phyloP scores from a whole-genome alignment of 2,113 vertebrate genomes.

The Nansenia antarctica region DNA sequence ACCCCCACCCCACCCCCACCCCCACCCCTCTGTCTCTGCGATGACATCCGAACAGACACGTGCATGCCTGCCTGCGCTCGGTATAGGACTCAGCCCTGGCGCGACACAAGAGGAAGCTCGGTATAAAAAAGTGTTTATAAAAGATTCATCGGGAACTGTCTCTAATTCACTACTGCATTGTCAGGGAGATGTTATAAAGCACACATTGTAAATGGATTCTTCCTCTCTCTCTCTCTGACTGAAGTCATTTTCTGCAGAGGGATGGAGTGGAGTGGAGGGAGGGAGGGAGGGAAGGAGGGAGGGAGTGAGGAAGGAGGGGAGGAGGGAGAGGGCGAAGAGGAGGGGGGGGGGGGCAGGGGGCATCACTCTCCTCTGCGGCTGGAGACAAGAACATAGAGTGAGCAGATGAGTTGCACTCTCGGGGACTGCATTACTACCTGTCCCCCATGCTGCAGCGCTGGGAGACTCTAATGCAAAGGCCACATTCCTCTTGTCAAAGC shows the following conservation, averaged over 20 bases:
- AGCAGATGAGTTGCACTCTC: constrained; percentile 89
- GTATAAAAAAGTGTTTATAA: constrained; percentile 90
- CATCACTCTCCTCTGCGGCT: constrained; percentile 80
- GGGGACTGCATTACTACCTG: constrained; percentile 86
- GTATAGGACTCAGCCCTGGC: constrained; percentile 79
- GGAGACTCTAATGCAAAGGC: constrained; percentile 88
- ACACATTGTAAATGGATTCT: constrained; percentile 98
- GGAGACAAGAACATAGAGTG: constrained; percentile 82
- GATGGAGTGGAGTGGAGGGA: constrained; percentile 36
- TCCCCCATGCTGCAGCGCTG: constrained; percentile 73
- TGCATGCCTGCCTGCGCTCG: constrained; percentile 67
- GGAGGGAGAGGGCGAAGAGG: constrained; percentile 24
- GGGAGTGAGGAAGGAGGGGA: constrained; percentile 39
- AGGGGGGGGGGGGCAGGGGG: constrained; percentile 47
- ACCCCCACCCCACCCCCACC: constrained; percentile 64
- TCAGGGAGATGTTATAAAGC: constrained; percentile 95
- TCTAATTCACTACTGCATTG: constrained; percentile 89
- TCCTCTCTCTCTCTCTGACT: constrained; percentile 83
- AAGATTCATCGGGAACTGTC: constrained; percentile 99
- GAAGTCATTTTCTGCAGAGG: constrained; percentile 88
- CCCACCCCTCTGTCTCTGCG: constrained; percentile 67
- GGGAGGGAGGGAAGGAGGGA: background rate
- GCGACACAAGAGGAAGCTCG: constrained; percentile 50
- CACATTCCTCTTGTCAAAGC: constrained; percentile 84
- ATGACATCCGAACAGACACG: constrained; percentile 89